Evolutionary conservation across 53 echinoderm and acorn worm species (phyloP), one percentile per base, ranked within the genome.

Genomic region (Holothuria scabra): DNA sequence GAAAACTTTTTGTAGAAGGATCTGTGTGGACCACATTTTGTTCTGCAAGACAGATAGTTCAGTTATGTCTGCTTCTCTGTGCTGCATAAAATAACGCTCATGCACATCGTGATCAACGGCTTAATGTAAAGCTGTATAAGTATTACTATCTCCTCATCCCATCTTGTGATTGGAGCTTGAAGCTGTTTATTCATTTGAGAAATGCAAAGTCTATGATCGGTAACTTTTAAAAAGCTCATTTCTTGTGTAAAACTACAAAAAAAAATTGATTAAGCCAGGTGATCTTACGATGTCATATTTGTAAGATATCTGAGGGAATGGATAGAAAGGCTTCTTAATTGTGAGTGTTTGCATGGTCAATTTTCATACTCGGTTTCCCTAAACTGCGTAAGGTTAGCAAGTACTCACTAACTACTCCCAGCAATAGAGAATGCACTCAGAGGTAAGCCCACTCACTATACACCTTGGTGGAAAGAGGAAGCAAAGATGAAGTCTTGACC

Each of bases 171-270:
- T 31, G 26, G 65, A 22, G 65, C 65, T 65, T 65, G 65, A 26
- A 31, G 35, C 35, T 4, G 35, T 35, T 35, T 65, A 65, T 65
- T 65, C 26, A 26, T 65, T 65, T 65, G 65, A 65, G 65, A 65
- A 12, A 65, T 25, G 65, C 65, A 65, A 65, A 20, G 25, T 65
- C 30, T 65, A 65, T 31, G 65, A 65, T 65, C 22, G 26, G 65
- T 65, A 65, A 13, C 65, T 65, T 65, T 65, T 65, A 65, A 65
- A 5, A 65, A 65, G 65, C 30, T 65, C 30, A 31, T 65, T 65
- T 65, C 65, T 65, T 22, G n/a, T 65, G 65, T 65, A 65, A 65
- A 65, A 65, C 30, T 22, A 65, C 65, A 65, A 65, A 65, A n/a
- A 21, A 60, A 60, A 65, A 25, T 65, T 65, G 26, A 31, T 65